Base-by-base conservation (phyloP, 2,113 vertebrate genomes). In the Balaeniceps rex region DNA sequence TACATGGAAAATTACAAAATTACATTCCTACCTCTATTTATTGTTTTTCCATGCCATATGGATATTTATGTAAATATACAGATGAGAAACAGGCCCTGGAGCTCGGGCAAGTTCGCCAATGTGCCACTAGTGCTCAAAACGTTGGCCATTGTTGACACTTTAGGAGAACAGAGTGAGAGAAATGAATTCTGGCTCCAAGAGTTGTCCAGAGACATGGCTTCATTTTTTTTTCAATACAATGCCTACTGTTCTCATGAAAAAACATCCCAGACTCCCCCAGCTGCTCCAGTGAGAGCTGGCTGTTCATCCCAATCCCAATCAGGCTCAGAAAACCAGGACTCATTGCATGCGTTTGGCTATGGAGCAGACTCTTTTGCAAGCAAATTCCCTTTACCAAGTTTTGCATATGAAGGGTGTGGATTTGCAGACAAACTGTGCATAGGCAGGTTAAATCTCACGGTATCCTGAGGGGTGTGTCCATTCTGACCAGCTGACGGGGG, bases 1-100 rank as follows among this genome's bases (percentile, higher is more conserved):
- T 51, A 38, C 75, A 78, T 28, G 63, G 64, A 92, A 95, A 97
- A 91, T 78, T 54, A 86, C 66, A 88, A 33, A 96, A 76, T 87
- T 54, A 65, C 61, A 83, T 95, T 74, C 40, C 77, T 80, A 65
- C 72, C 80, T 95, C 93, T 93, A 74, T 94, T 97, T 96, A 93
- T 88, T 95, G 93, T 91, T 95, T 88, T 81, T 93, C 58, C n/a
- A n/a, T 21, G 70, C 54, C 76, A 91, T 55, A 97, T 97, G 98
- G 88, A 97, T 97, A 98, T 98, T 97, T 97, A 98, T 98, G 98
- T 87, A 97, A 98, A 98, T 96, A 93, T 10, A 51, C 81, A 92
- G 88, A 97, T 94, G 96, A 97, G 93, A 93, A 95, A 82, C 71
- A 93, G 71, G 34, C 84, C 79, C 83, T 23, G 74, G 92, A 94